Evolutionary conservation across 2,113 vertebrate species (phyloP).

Genomic region (Delphinus delphis): DNA sequence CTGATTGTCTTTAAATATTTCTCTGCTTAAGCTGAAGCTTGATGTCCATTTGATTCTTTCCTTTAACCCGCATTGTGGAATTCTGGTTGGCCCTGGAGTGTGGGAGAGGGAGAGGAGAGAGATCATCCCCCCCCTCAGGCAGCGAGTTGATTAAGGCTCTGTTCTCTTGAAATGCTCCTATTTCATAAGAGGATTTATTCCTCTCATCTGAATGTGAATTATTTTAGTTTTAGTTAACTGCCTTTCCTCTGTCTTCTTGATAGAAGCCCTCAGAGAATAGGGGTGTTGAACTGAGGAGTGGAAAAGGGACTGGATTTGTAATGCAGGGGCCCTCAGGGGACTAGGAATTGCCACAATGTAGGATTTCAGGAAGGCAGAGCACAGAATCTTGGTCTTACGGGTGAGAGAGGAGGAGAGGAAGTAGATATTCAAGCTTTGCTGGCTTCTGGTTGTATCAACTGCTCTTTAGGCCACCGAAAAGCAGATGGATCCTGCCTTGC

Average conservation of each 20-base stretch:
- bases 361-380: slow-evolving; percentile 14
- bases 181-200: background rate
- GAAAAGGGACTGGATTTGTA: background rate
- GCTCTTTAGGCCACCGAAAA: background rate
- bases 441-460: slow-evolving; percentile 52
- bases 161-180: background rate
- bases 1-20: slow-evolving; percentile 27
- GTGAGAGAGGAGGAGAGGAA: slow-evolving; percentile 45
- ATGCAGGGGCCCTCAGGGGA: background rate
- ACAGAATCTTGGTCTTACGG: background rate
- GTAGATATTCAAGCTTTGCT: background rate
- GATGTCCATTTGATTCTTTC: background rate
- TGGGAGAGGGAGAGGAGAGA: background rate
- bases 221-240: background rate
- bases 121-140: background rate
- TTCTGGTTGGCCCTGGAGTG: background rate
- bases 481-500: background rate
- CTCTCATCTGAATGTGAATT: background rate
- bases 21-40: background rate
- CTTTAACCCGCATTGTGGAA: background rate
- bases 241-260: background rate
- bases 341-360: background rate
- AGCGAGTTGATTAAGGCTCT: background rate
- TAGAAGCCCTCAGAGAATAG: background rate
- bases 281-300: background rate